These are phyloP conservation scores for Vanessa cardui DNA, from an alignment of 2,888 invertebrate species.

Conservation along the genomic window DNA sequence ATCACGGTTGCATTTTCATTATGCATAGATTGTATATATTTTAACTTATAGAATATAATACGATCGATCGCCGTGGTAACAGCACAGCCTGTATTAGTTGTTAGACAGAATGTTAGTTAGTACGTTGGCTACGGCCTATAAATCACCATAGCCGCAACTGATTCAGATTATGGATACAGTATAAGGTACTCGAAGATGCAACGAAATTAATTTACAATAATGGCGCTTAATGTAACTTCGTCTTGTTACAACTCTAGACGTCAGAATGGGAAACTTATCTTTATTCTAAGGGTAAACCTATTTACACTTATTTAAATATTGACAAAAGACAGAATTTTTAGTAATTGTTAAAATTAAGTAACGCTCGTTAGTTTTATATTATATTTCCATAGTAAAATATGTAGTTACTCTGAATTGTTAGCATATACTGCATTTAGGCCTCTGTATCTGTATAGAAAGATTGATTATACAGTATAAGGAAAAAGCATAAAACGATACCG, in stretches of 20 bases:
- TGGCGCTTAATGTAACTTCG: too few relatives aligned
- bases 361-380: not conserved
- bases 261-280: too few relatives aligned
- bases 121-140: slow-evolving; percentile 67
- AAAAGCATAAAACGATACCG: slow-evolving; percentile 71
- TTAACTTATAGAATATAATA: slow-evolving; percentile 5
- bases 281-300: too few relatives aligned
- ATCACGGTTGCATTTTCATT: not conserved
- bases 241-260: too few relatives aligned
- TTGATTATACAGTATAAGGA: slow-evolving; percentile 74
- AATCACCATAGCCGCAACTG: slow-evolving; percentile 74
- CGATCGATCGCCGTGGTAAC: slow-evolving; percentile 13
- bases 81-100: slow-evolving; percentile 55
- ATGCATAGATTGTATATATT: not conserved
- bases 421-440: slow-evolving; percentile 36
- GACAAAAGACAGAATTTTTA: too few relatives aligned
- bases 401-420: slow-evolving; percentile 9
- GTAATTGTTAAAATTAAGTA: not conserved
- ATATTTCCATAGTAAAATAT: not conserved
- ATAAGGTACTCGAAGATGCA: slow-evolving; percentile 41
- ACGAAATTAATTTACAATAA: not conserved
- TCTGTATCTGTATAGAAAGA: slow-evolving; percentile 49
- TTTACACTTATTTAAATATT: too few relatives aligned
- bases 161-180: slow-evolving; percentile 72
- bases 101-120: slow-evolving; percentile 57